Evolutionary conservation across 2,888 invertebrate species (phyloP), one percentile per base, ranked within the genome.

Genomic region (Fragum whitleyi): DNA sequence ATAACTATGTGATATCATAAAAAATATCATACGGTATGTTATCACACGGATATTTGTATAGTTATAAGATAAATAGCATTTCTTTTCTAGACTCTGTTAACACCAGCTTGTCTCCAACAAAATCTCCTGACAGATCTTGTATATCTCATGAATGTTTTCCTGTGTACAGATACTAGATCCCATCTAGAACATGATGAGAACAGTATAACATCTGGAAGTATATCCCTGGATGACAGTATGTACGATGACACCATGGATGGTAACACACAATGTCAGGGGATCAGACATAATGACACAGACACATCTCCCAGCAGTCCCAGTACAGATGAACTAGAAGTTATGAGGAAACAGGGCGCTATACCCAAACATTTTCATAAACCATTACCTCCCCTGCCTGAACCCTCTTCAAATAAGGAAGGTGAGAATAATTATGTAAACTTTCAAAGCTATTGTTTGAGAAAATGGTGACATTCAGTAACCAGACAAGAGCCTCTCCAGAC

Each of bases 271-370:
- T 65, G 42, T 19, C 59, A 42, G 14, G 72, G 57, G 14, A 53
- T 59, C 14, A 69, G 36, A 21, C 42, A 28, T 0, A 42, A 61
- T 6, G 89, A 88, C 16, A 73, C 83, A n/a, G 90, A 90, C 29
- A 88, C 88, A 2, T 88, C 90, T 19, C 87, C 89, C 21, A 87
- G 87, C 79, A 90, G 89, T 61, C 89, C 89, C 42, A 88, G 88
- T 39, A 84, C 87, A 32, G 88, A 90, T 71, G 90, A 92, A 59
- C 81, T 92, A 51, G 90, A 91, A 42, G 77, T 86, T 19, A 88
- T 91, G 90, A 89, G 87, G 68, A 89, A 89, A 67, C 89, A 90
- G 75, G 92, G 92, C 26, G 92, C 92, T 55, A 92, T 92, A 68
- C 92, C 92, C 7, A 92, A 92, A 78, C 84, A 82, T 71, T 89